Evolutionary conservation across 2,797 vertebrate genomes (phyloP).

Genomic region (Paramormyrops hopkinsi): DNA sequence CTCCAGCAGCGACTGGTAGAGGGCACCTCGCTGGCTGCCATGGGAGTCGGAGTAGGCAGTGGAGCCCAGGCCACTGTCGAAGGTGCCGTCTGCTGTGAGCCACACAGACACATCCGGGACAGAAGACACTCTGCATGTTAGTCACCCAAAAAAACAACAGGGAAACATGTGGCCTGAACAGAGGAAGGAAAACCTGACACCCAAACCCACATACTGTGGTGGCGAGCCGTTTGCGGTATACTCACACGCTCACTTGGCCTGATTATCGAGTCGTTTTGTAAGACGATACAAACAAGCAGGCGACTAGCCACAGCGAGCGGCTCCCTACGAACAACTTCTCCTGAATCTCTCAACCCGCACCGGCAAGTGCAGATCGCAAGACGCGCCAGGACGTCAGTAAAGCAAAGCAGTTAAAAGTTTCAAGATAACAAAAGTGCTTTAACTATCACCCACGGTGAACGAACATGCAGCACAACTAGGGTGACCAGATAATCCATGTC

Average conservation of each 20-base stretch:
- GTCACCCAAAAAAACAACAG: neutral
- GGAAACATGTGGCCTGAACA: neutral
- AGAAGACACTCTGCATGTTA: neutral
- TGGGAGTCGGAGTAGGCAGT: conserved; percentile 89
- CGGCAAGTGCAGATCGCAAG: neutral
- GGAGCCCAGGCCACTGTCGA: conserved; percentile 91
- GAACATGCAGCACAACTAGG: neutral
- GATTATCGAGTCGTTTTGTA: neutral
- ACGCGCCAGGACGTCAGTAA: neutral
- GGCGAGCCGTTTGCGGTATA: neutral
- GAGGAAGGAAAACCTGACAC: neutral
- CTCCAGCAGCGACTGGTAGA: conserved; percentile 81
- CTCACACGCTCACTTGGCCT: neutral
- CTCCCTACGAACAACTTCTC: neutral
- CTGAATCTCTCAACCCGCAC: neutral
- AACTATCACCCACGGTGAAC: neutral
- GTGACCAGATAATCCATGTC: neutral
- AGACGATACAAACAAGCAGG: neutral
- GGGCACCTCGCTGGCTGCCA: conserved; percentile 87
- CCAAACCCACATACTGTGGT: neutral
- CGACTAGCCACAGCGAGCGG: neutral
- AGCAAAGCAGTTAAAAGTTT: neutral
- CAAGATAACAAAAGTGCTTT: neutral
- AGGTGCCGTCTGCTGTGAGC: conserved; percentile 78
- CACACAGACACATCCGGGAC: neutral